These are phyloP conservation scores for Umimayanthus kanabou DNA, from an alignment of 92 coral and sea anemone genomes.

Conservation along the genomic window DNA sequence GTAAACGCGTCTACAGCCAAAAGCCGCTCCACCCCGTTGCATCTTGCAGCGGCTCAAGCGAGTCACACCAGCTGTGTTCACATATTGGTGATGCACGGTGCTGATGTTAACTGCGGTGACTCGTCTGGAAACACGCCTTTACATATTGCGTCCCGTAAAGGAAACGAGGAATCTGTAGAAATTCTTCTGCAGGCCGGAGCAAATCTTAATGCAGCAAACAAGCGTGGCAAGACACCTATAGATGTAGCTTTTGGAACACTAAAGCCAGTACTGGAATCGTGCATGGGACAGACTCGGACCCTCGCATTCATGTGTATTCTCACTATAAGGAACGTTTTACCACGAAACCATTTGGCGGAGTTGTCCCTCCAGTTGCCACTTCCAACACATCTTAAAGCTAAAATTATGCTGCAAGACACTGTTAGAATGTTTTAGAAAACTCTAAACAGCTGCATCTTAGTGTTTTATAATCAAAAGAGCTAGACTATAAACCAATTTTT, in stretches of 20 bases:
- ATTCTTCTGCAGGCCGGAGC: constrained; percentile 65
- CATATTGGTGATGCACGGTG: constrained; percentile 46
- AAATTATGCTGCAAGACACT: constrained; percentile 25
- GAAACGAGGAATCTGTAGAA: constrained; percentile 44
- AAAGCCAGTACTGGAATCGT: constrained; percentile 42
- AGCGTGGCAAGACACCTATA: constrained; percentile 45
- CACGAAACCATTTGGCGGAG: background rate
- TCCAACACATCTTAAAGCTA: constrained; percentile 29
- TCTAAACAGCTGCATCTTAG: no score
- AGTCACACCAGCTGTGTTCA: constrained; percentile 50
- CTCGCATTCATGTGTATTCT: constrained; percentile 48
- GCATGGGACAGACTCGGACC: constrained; percentile 50
- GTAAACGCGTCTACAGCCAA: constrained; percentile 48
- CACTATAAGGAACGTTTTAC: constrained; percentile 40
- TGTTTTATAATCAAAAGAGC: no score
- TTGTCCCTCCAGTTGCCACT: constrained; percentile 15
- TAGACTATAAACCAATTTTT: no score
- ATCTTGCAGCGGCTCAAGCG: constrained; percentile 48
- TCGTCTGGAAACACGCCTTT: constrained; percentile 57
- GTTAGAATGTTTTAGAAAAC: constrained; percentile 2
- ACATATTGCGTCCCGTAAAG: constrained; percentile 50
- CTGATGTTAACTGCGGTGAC: constrained; percentile 44
- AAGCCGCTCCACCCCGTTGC: constrained; percentile 50
- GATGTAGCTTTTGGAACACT: constrained; percentile 44
- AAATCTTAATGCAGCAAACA: constrained; percentile 36